Evolutionary conservation across 2,888 invertebrate genomes (phyloP).

Genomic region (Sylvicola cinctus): DNA sequence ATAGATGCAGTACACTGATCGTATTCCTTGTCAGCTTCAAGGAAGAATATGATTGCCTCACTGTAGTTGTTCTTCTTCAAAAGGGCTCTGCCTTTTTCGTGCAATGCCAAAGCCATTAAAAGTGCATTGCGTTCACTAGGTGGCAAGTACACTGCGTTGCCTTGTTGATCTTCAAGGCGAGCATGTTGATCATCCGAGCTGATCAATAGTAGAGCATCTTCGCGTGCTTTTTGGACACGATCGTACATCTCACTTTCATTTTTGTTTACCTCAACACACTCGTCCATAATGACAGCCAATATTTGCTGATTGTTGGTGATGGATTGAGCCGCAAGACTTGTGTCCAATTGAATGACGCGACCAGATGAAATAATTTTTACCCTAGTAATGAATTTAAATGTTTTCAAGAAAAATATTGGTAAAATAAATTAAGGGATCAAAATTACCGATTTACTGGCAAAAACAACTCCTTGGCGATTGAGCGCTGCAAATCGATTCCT

Average conservation of each 20-base stretch:
- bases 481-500: constrained; percentile 33
- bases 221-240: constrained; percentile 31
- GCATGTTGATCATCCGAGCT: constrained; percentile 23
- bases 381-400: constrained; percentile 13
- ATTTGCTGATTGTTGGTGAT: constrained; percentile 47
- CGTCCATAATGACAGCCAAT: constrained; percentile 29
- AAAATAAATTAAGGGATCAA: constrained; percentile 1
- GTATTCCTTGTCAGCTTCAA: constrained; percentile 59
- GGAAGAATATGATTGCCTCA: constrained; percentile 46
- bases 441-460: constrained; percentile 25
- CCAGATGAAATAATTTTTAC: constrained; percentile 49
- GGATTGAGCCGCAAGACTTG: constrained; percentile 33
- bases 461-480: constrained; percentile 29
- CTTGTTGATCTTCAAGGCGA: constrained; percentile 50
- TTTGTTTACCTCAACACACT: constrained; percentile 25
- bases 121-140: constrained; percentile 44
- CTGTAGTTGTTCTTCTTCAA: constrained; percentile 42
- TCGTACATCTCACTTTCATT: constrained; percentile 32
- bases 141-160: constrained; percentile 50
- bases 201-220: constrained; percentile 32
- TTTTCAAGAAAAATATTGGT: background rate
- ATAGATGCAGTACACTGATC: constrained; percentile 24
- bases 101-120: constrained; percentile 55
- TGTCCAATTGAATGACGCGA: constrained; percentile 33
- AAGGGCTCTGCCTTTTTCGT: constrained; percentile 55